Base-by-base conservation (phyloP, 92 coral and sea anemone species). In the Metridium senile region DNA sequence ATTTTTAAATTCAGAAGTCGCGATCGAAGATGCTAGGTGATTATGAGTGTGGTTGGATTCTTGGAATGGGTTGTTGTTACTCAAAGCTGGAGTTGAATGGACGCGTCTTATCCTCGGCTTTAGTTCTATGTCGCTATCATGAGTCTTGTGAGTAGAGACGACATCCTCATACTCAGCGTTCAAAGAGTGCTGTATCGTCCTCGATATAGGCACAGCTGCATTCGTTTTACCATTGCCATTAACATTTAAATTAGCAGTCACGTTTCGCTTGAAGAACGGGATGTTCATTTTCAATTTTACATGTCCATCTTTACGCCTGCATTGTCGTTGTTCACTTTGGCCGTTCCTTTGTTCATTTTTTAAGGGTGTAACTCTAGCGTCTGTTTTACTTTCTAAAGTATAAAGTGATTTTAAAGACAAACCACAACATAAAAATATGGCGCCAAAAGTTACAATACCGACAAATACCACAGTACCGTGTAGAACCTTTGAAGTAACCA, bases 361-460 rank as follows among this genome's bases (percentile, higher is more conserved):
- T 59, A 8, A 22, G 28, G 65, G 28, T 1, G 65, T 10, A 59
- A 59, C 32, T 10, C 11, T 19, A 26, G n/a, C n/a, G 4, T 29
- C 17, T 51, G 26, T 75, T 59, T 7, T 26, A 28, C 22, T 30
- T 25, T 75, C 80, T 39, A 58, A 68, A 20, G 25, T 26, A 34
- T 57, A 56, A 4, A 75, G 30, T 2, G 49, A 0, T 51, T 62
- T 75, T 9, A 75, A 62, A 6, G 71, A 61, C 28, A 75, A 51
- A 31, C 25, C 23, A 20, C 46, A 75, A 32, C 80, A 45, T 17
- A 63, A 23, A 23, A 51, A 62, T 26, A 75, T 75, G 4, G 43
- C 61, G 6, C 71, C 80, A 51, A 62, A 75, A 18, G 71, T 75
- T 45, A 45, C 25, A 46, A 45, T 19, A 8, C 80, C 80, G 30